Evolutionary conservation across 2,888 invertebrate genomes (phyloP), one percentile per base, ranked within the genome.

Genomic region (Rhabditophanes sp.): DNA sequence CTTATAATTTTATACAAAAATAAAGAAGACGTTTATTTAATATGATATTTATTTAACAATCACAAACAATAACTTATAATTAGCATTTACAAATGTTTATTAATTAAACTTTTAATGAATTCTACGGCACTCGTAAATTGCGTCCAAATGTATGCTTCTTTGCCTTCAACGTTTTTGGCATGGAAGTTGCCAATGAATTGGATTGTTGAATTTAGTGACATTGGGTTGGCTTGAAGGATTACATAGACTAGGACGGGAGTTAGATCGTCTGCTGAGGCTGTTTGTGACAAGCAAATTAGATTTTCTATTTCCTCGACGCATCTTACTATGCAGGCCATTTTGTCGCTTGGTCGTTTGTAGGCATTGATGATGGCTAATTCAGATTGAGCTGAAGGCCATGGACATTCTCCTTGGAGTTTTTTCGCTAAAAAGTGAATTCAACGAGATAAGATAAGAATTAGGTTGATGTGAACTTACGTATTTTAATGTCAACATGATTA

Each of bases 141-240:
- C 34, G 85, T 88, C 93, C 90, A 93, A 79, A 87, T 88, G 70
- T 93, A 96, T 57, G 80, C 78, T 60, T 85, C 82, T 68, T 87
- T 85, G 30, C 88, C 88, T 15, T 75, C 74, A 39, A 88, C 73
- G 12, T 44, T 38, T 11, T 19, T 16, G 0, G 40, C 37, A 36
- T 82, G 83, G 67, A 85, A 83, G 53, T 82, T 84, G 67, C 79
- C 80, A 48, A 96, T 84, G 68, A 87, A 85, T 70, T 93, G 87
- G 50, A 93, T 78, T 18, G 87, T 90, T 8, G 90, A 90, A 38
- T 93, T 74, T 40, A 93, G 73, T 37, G 82, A 80, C 23, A 82
- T 80, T 2, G 90, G 90, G 74, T 90, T 90, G 33, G 87, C 84
- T 81, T 64, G 35, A 52, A 93, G 82, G 51, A 93, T 77, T 47